phyloP scores from a whole-genome alignment of 2,888 invertebrate species.

The Adela reaumurella region DNA sequence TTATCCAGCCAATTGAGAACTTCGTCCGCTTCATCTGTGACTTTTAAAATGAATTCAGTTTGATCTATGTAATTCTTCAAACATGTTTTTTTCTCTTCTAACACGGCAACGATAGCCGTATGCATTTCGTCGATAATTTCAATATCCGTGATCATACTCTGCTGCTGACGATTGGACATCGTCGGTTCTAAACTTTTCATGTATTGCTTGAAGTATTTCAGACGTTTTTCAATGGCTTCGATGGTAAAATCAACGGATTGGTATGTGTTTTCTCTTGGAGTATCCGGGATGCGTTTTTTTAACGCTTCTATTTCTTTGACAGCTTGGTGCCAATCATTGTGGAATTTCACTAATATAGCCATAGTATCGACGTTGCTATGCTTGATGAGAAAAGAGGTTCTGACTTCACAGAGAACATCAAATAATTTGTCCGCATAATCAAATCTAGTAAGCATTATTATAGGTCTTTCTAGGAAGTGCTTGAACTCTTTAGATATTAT shows the following conservation, averaged over 20 bases:
- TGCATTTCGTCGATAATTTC: conserved; percentile 48
- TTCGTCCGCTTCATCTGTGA: conserved; percentile 23
- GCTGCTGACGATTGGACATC: conserved; percentile 23
- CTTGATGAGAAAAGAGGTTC: conserved; percentile 19
- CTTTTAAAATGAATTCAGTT: conserved; percentile 24
- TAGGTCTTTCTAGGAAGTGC: conserved; percentile 36
- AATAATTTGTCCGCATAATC: conserved; percentile 37
- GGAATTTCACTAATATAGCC: conserved; percentile 33
- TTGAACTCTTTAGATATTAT: conserved; percentile 37
- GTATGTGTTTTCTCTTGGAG: conserved; percentile 25
- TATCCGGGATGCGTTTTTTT: conserved; percentile 19
- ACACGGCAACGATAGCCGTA: conserved; percentile 21
- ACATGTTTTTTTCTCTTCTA: conserved; percentile 29
- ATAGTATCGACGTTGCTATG: conserved; percentile 16
- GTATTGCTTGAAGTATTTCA: conserved; percentile 32
- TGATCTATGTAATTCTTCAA: conserved; percentile 22
- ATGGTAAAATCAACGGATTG: conserved; percentile 33
- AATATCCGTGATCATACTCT: conserved; percentile 27
- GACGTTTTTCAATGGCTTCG: conserved; percentile 27
- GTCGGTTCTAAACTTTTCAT: conserved; percentile 23
- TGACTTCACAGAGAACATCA: conserved; percentile 28
- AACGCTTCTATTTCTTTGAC: conserved; percentile 33
- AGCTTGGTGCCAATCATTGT: conserved; percentile 36
- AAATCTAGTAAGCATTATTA: conserved; percentile 31
- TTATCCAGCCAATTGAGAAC: conserved; percentile 37